These are phyloP conservation scores for Drosophila sp. DNA, from an alignment of 1,140 invertebrate genomes.

Conservation along the genomic window DNA sequence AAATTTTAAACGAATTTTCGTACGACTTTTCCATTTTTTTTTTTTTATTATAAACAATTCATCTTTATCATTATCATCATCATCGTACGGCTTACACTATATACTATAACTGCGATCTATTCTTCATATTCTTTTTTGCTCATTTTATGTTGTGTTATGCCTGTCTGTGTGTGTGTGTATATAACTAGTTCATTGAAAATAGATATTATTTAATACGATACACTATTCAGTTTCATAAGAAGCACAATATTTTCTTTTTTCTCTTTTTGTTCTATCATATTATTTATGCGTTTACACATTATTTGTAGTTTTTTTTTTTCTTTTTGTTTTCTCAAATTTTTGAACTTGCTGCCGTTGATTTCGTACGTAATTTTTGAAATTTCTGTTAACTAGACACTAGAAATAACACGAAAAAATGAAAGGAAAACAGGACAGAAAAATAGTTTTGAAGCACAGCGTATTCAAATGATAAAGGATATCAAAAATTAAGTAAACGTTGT, in stretches of 20 bases:
- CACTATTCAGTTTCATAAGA: slow-evolving; percentile 72
- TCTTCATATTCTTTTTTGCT: slow-evolving; percentile 25
- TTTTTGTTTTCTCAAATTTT: slow-evolving; percentile 24
- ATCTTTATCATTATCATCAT: slow-evolving; percentile 19
- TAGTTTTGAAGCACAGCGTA: slow-evolving; percentile 13
- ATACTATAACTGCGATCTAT: slow-evolving; percentile 20
- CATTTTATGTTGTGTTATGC: slow-evolving; percentile 32
- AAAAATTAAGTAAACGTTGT: not conserved
- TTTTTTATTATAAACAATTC: slow-evolving; percentile 45
- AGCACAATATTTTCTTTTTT: slow-evolving; percentile 62
- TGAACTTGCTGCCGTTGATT: slow-evolving; percentile 60
- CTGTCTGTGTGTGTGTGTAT: slow-evolving; percentile 34
- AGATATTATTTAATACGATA: slow-evolving; percentile 55
- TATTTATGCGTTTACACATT: slow-evolving; percentile 76
- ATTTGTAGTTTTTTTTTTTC: slow-evolving; percentile 23
- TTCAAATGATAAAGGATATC: not conserved
- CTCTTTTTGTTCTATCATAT: slow-evolving; percentile 51
- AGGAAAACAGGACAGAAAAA: slow-evolving; percentile 29
- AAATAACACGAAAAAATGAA: slow-evolving; percentile 11
- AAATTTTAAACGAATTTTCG: slow-evolving; percentile 43
- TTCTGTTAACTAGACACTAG: slow-evolving; percentile 69
- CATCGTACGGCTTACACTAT: slow-evolving; percentile 12
- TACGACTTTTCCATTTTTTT: slow-evolving; percentile 21
- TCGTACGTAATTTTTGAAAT: slow-evolving; percentile 36
- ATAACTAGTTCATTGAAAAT: slow-evolving; percentile 72